Conservation (phyloP, 2,888 invertebrate species). For the Cerceris ruficornis region DNA sequence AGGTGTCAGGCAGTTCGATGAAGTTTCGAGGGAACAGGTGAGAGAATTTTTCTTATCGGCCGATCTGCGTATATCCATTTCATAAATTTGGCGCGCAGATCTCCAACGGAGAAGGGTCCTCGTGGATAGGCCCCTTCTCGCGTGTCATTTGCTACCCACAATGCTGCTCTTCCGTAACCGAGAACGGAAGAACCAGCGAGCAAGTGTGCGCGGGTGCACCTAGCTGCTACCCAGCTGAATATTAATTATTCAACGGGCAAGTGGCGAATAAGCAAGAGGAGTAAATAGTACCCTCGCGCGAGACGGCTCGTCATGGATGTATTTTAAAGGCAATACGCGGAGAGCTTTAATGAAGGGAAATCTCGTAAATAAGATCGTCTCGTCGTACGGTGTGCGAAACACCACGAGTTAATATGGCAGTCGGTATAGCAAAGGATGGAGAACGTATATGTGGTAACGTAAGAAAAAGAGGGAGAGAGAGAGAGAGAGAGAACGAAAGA, state of each 20-base stretch:
- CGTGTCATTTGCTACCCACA: slow-evolving; percentile 57
- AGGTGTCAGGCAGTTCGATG: not conserved
- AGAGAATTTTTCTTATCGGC: not conserved
- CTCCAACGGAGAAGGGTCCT: slow-evolving; percentile 29
- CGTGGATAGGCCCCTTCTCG: slow-evolving; percentile 39
- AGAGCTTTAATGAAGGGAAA: not conserved
- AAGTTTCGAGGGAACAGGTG: not conserved
- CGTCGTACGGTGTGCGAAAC: slow-evolving; percentile 8
- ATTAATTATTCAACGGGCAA: slow-evolving; percentile 56
- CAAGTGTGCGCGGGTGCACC: slow-evolving; percentile 48
- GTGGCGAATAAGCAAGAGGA: slow-evolving; percentile 20
- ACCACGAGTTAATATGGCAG: slow-evolving; percentile 31
- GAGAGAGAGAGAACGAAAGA: slow-evolving; percentile 2
- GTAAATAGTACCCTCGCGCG: not conserved
- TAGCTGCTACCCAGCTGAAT: slow-evolving; percentile 41
- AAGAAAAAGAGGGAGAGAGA: slow-evolving; percentile 2
- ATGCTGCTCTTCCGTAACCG: slow-evolving; percentile 60
- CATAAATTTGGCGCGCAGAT: slow-evolving; percentile 35
- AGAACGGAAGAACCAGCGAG: slow-evolving; percentile 44
- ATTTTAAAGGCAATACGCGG: slow-evolving; percentile 10
- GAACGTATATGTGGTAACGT: not conserved
- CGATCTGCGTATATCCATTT: slow-evolving; percentile 8
- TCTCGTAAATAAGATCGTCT: not conserved
- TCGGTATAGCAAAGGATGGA: not conserved
- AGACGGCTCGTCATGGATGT: slow-evolving; percentile 27